These are phyloP conservation scores for Bursaphelenchus mucronatus DNA, from an alignment of 1,140 invertebrate species.

Conservation along the genomic window DNA sequence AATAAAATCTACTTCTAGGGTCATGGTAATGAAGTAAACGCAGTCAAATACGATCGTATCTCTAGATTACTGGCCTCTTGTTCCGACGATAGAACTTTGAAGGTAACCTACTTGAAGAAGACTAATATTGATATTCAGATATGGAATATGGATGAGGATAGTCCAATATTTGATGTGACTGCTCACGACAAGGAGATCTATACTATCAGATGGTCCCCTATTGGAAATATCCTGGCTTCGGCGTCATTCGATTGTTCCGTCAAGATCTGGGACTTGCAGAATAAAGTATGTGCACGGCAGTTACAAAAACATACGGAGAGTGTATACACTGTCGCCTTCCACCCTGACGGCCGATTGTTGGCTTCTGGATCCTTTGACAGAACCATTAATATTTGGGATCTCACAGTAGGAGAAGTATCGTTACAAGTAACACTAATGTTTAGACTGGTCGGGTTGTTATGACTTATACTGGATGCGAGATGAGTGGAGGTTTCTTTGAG, in stretches of 20 bases:
- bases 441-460: constrained; percentile 30
- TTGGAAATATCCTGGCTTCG: constrained; percentile 18
- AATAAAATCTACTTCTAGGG: constrained; percentile 12
- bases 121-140: constrained; percentile 25
- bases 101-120: constrained; percentile 13
- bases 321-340: constrained; percentile 35
- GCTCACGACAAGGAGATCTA: constrained; percentile 35
- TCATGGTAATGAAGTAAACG: constrained; percentile 34
- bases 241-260: constrained; percentile 98
- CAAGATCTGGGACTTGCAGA: constrained; percentile 85
- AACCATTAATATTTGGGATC: constrained; percentile 22
- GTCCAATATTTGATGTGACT: constrained; percentile 23
- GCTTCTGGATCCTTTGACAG: constrained; percentile 32
- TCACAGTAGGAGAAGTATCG: constrained; percentile 11
- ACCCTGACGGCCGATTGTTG: constrained; percentile 22
- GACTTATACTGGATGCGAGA: constrained; percentile 23
- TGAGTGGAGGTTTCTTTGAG: constrained; percentile 24
- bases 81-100: constrained; percentile 28
- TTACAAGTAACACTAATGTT: constrained; percentile 9
- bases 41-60: constrained; percentile 26
- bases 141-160: constrained; percentile 22
- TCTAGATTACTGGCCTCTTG: constrained; percentile 27
- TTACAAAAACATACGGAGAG: constrained; percentile 25
- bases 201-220: constrained; percentile 27
- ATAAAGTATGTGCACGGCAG: constrained; percentile 42